Conservation (phyloP, 2,797 vertebrate species). For the Enteromius mattozi region DNA sequence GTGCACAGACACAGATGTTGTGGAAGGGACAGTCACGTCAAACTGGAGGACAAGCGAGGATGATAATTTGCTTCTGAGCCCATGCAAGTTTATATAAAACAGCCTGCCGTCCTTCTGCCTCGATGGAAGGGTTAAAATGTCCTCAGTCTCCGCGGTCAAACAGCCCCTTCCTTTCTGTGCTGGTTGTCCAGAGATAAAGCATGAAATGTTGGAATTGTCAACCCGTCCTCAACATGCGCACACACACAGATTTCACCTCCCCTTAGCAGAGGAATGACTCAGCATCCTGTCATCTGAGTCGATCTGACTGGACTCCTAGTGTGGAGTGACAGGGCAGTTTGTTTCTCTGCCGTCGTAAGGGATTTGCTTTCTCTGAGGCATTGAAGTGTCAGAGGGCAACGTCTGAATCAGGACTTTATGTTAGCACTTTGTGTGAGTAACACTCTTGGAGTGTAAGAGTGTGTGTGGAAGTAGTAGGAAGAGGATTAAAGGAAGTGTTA, state of each 20-base stretch:
- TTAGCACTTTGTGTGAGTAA: slow-evolving; percentile 35
- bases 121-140: slow-evolving; percentile 22
- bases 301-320: background rate
- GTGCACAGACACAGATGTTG: background rate
- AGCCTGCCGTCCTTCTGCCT: slow-evolving; percentile 10
- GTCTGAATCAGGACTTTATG: slow-evolving; percentile 27
- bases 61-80: slow-evolving; percentile 32
- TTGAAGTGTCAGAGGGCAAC: slow-evolving; percentile 6
- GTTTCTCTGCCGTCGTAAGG: slow-evolving; percentile 36
- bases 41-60: slow-evolving; percentile 20
- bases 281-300: slow-evolving; percentile 10
- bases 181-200: slow-evolving; percentile 23
- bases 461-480: slow-evolving; percentile 13
- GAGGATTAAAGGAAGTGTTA: slow-evolving; percentile 35
- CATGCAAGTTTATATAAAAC: slow-evolving; percentile 34
- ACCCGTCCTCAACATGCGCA: background rate
- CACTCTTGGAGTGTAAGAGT: slow-evolving; percentile 19
- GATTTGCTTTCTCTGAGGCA: slow-evolving; percentile 20
- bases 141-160: slow-evolving; percentile 13
- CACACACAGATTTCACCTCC: slow-evolving; percentile 17
- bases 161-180: background rate
- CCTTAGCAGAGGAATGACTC: slow-evolving; percentile 31
- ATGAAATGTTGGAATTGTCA: slow-evolving; percentile 34
- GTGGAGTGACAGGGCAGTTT: slow-evolving; percentile 41
- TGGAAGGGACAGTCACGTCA: slow-evolving; percentile 5